These are phyloP conservation scores for Zelleria hepariella DNA, from an alignment of 2,888 invertebrate species.

Conservation along the genomic window DNA sequence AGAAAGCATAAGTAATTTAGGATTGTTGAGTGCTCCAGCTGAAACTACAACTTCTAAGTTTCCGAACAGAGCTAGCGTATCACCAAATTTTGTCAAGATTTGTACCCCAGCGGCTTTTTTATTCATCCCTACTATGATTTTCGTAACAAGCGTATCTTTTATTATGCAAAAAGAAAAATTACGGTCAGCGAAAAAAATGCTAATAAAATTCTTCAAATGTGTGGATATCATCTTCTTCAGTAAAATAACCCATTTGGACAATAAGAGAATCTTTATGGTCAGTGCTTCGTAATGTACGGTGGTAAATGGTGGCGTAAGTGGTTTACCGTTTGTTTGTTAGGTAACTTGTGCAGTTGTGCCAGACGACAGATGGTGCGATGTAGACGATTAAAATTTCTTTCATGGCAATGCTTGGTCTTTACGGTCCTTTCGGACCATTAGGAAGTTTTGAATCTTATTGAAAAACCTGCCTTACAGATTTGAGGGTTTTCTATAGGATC, in stretches of 20 bases:
- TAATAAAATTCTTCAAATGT: too few relatives aligned
- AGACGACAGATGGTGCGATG: too few relatives aligned
- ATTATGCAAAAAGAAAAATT: conserved; percentile 11
- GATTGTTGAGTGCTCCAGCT: conserved; percentile 43
- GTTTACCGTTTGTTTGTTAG: too few relatives aligned
- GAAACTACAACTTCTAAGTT: conserved; percentile 50
- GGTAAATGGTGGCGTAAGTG: too few relatives aligned
- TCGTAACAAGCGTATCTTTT: conserved; percentile 10
- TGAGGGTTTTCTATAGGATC: too few relatives aligned
- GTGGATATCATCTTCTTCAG: conserved; percentile 51
- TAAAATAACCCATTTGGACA: conserved; percentile 72
- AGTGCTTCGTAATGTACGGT: conserved; percentile 54
- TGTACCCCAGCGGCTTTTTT: conserved; percentile 10
- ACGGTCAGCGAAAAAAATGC: too few relatives aligned
- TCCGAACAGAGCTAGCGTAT: conserved; percentile 16
- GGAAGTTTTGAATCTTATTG: too few relatives aligned
- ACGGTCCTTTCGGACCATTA: too few relatives aligned
- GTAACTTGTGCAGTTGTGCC: too few relatives aligned
- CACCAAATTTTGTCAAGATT: background rate
- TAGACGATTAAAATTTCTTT: too few relatives aligned
- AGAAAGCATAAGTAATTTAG: conserved; percentile 47
- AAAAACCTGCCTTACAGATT: too few relatives aligned
- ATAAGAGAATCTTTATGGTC: conserved; percentile 65
- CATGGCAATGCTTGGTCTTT: too few relatives aligned
- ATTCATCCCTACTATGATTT: conserved; percentile 9